These are phyloP conservation scores for Cryptocheilus praepositus DNA, from an alignment of 2,888 invertebrate species.

Conservation along the genomic window DNA sequence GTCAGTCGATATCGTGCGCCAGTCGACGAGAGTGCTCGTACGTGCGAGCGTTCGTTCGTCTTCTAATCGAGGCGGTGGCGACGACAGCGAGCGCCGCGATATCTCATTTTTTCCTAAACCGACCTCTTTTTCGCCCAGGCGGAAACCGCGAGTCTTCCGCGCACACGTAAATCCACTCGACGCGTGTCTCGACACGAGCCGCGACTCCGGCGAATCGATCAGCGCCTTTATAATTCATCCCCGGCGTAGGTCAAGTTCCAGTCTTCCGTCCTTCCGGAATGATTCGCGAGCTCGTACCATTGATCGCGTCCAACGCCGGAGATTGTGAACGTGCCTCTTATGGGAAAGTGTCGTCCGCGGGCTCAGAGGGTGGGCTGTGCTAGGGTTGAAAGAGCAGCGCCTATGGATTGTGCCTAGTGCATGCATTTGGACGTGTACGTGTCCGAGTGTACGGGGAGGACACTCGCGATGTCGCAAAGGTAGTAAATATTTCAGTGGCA, in stretches of 20 bases:
- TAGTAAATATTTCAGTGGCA: slow-evolving; percentile 34
- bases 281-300: not conserved
- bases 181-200: not conserved
- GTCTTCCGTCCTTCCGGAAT: not conserved
- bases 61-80: slow-evolving; percentile 5
- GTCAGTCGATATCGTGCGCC: slow-evolving; percentile 69
- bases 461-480: slow-evolving; percentile 24
- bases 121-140: too few relatives aligned
- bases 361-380: too few relatives aligned
- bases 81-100: too few relatives aligned
- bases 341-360: too few relatives aligned
- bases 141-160: not conserved
- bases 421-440: not conserved
- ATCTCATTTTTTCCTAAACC: too few relatives aligned
- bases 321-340: not conserved
- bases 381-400: too few relatives aligned
- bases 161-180: not conserved
- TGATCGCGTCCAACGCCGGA: not conserved
- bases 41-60: slow-evolving; percentile 1
- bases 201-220: slow-evolving; percentile 37
- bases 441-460: not conserved
- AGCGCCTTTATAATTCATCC: slow-evolving; percentile 48
- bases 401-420: too few relatives aligned
- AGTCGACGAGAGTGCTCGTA: slow-evolving; percentile 35
- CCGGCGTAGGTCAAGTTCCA: slow-evolving; percentile 51